A percentile compares a stretch with the other conserved stretches of the same genome.
Evolutionary conservation across 2,888 invertebrate genomes (phyloP).

Genomic region (Laothoe populi): DNA sequence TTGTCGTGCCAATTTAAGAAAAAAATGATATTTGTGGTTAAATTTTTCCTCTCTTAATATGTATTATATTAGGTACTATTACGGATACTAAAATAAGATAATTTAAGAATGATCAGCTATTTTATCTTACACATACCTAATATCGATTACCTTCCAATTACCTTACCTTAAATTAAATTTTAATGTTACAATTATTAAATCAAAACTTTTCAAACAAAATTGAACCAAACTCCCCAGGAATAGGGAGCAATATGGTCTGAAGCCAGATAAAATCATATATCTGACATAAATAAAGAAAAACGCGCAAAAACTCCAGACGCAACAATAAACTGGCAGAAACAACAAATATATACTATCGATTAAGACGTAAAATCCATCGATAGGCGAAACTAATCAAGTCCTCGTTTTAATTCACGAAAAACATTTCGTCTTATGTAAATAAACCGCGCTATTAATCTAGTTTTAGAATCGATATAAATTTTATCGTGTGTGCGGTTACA

Average conservation of each 20-base stretch:
- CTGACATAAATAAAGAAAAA: slow-evolving; percentile 17
- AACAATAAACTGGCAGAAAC: slow-evolving; percentile 37
- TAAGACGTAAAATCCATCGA: slow-evolving; percentile 63
- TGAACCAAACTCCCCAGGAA: background rate
- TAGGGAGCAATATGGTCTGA: background rate
- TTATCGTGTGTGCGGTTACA: slow-evolving; percentile 35
- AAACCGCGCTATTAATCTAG: slow-evolving; percentile 50
- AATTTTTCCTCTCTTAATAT: too few relatives aligned
- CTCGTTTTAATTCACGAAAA: slow-evolving; percentile 53
- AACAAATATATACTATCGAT: slow-evolving; percentile 47
- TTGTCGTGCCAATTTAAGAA: too few relatives aligned
- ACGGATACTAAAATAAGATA: background rate
- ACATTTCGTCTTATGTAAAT: slow-evolving; percentile 53
- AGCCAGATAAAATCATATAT: background rate
- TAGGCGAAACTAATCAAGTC: slow-evolving; percentile 53
- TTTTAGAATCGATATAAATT: slow-evolving; percentile 49
- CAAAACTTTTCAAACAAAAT: background rate
- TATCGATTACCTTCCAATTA: background rate
- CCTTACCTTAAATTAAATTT: background rate
- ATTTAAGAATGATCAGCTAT: background rate
- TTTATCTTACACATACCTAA: background rate
- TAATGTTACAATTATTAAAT: background rate
- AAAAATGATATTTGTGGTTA: too few relatives aligned
- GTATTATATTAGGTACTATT: too few relatives aligned
- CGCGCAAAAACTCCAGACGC: slow-evolving; percentile 25